These are phyloP conservation scores for Pedionomus torquatus DNA, from an alignment of 2,113 vertebrate genomes.

Conservation along the genomic window DNA sequence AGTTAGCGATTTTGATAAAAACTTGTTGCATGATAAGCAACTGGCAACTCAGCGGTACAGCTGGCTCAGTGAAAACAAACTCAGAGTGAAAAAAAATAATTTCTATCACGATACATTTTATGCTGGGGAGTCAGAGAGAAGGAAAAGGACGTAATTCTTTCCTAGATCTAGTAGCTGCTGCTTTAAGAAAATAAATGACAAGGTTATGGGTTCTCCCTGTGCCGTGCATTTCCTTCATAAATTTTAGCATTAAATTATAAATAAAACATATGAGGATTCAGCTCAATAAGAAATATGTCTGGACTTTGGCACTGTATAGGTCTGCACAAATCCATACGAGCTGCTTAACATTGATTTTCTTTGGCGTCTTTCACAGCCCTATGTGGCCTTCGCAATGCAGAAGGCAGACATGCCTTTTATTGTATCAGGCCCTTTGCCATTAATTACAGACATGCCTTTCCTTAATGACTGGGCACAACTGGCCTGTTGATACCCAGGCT, in stretches of 20 bases:
- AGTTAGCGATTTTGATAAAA: constrained; percentile 21
- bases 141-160: not conserved
- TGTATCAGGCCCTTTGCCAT: constrained; percentile 53
- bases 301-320: constrained; percentile 58
- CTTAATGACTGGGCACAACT: constrained; percentile 40
- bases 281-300: constrained; percentile 65
- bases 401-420: constrained; percentile 58
- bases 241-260: constrained; percentile 68
- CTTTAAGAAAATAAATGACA: constrained; percentile 59
- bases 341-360: constrained; percentile 70
- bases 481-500: not conserved
- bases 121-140: not conserved
- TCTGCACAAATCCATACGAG: constrained; percentile 63
- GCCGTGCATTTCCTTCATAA: constrained; percentile 49
- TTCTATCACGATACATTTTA: not conserved
- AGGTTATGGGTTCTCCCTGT: constrained; percentile 39
- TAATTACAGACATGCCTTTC: constrained; percentile 54
- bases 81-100: not conserved
- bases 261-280: constrained; percentile 56
- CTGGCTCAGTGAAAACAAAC: not conserved
- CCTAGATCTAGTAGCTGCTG: constrained; percentile 12
- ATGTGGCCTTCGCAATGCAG: not conserved
- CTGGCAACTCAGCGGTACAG: not conserved
- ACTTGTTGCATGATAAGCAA: not conserved
- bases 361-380: constrained; percentile 54